phyloP scores from a whole-genome alignment of 2,113 vertebrate species.

The Silurus glanis region DNA sequence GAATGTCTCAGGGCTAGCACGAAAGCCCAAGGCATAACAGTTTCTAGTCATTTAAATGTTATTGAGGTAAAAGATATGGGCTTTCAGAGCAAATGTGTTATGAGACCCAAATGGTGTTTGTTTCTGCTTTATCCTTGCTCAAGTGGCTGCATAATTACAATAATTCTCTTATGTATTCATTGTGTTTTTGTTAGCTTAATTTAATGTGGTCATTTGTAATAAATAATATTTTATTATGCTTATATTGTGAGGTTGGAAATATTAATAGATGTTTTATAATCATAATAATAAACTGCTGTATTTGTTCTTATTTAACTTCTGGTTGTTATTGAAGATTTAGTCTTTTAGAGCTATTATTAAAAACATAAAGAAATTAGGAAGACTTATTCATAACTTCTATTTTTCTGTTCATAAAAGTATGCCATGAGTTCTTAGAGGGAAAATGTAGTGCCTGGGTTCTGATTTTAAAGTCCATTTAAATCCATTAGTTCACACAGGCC shows the following conservation, averaged over 20 bases:
- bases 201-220: conserved; percentile 62
- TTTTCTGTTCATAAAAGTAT: not conserved
- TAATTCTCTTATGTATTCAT: conserved; percentile 53
- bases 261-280: conserved; percentile 61
- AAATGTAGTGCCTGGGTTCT: not conserved
- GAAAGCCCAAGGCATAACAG: conserved; percentile 19
- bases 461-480: not conserved
- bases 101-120: conserved; percentile 37
- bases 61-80: conserved; percentile 27
- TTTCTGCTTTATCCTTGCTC: conserved; percentile 46
- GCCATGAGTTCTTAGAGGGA: not conserved
- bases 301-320: conserved; percentile 50
- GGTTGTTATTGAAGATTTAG: not conserved
- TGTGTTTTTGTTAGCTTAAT: conserved; percentile 53
- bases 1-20: conserved; percentile 1
- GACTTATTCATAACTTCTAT: not conserved
- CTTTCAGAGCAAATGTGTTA: conserved; percentile 32
- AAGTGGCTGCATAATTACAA: conserved; percentile 45
- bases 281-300: conserved; percentile 57
- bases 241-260: conserved; percentile 54
- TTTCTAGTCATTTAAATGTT: conserved; percentile 33
- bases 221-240: conserved; percentile 63
- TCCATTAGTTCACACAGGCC: not conserved
- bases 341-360: not conserved
- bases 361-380: not conserved